phyloP scores from a whole-genome alignment of 2,113 vertebrate species.

The Dinomys branickii region DNA sequence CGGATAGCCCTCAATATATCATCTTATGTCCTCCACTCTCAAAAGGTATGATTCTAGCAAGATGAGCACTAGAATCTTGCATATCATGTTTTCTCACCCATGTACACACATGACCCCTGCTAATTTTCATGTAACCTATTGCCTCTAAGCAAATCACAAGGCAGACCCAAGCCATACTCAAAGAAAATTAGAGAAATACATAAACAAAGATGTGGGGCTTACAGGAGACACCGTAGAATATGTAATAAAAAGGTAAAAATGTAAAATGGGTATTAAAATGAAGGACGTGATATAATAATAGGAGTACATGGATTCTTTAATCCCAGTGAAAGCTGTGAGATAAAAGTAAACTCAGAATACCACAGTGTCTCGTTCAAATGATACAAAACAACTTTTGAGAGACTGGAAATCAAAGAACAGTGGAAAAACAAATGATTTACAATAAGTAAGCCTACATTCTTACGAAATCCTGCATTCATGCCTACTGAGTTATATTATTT shows the following conservation, averaged over 20 bases:
- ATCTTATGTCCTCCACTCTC: background rate
- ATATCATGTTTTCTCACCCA: background rate
- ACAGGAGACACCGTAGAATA: rapidly evolving
- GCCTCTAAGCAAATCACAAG: background rate
- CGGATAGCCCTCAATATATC: background rate
- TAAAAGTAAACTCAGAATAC: background rate
- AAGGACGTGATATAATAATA: background rate
- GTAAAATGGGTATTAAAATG: background rate
- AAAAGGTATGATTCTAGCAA: background rate
- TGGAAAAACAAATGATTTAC: background rate
- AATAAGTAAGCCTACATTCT: background rate
- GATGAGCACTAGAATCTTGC: background rate
- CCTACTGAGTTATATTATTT: background rate
- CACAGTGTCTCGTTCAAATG: background rate
- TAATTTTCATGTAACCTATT: background rate
- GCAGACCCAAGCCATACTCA: background rate
- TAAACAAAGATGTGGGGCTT: background rate
- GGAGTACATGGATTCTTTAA: background rate
- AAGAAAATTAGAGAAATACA: background rate
- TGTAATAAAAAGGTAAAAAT: background rate
- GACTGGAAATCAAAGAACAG: background rate
- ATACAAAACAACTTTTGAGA: background rate
- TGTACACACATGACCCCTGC: background rate
- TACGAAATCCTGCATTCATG: background rate
- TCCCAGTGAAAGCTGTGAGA: background rate